phyloP scores from a whole-genome alignment of 2,888 invertebrate species.

The Dryomyza anilis region DNA sequence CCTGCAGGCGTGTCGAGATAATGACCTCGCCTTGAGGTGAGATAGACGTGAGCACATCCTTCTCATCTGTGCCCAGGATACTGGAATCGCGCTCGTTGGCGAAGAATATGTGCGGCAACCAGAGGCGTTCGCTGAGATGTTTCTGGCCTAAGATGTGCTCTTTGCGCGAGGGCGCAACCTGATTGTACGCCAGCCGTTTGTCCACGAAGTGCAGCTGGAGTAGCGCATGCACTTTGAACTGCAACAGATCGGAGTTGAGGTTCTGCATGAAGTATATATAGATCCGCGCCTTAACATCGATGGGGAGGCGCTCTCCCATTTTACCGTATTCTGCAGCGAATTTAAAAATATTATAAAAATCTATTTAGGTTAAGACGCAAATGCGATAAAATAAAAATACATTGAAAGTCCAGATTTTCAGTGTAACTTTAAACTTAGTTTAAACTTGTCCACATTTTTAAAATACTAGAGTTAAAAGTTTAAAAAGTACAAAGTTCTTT shows the following conservation, averaged over 20 bases:
- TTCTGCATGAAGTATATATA: slow-evolving; percentile 54
- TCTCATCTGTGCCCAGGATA: slow-evolving; percentile 54
- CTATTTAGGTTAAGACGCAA: not conserved
- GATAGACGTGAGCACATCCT: slow-evolving; percentile 53
- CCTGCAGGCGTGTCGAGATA: slow-evolving; percentile 50
- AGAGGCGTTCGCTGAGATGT: slow-evolving; percentile 52
- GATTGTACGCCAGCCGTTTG: slow-evolving; percentile 46
- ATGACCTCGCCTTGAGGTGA: slow-evolving; percentile 52
- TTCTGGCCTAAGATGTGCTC: slow-evolving; percentile 53
- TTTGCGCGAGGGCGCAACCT: slow-evolving; percentile 43
- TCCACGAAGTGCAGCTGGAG: slow-evolving; percentile 51
- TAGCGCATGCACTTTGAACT: slow-evolving; percentile 50
- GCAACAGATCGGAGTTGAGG: slow-evolving; percentile 52
- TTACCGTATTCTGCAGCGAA: slow-evolving; percentile 34
- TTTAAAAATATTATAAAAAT: too few relatives aligned
- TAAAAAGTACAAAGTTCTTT: too few relatives aligned
- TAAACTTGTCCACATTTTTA: too few relatives aligned
- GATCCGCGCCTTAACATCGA: slow-evolving; percentile 49
- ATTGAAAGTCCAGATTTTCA: not conserved
- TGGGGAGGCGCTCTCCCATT: slow-evolving; percentile 46
- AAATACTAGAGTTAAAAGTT: too few relatives aligned
- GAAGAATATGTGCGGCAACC: slow-evolving; percentile 55
- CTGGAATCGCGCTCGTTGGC: slow-evolving; percentile 53
- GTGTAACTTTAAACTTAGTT: too few relatives aligned
- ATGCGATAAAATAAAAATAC: not conserved